A percentile compares a stretch with the other conserved stretches of the same genome.
Conservation (phyloP, 2,888 invertebrate genomes). For the Cheilosia vernalis region DNA sequence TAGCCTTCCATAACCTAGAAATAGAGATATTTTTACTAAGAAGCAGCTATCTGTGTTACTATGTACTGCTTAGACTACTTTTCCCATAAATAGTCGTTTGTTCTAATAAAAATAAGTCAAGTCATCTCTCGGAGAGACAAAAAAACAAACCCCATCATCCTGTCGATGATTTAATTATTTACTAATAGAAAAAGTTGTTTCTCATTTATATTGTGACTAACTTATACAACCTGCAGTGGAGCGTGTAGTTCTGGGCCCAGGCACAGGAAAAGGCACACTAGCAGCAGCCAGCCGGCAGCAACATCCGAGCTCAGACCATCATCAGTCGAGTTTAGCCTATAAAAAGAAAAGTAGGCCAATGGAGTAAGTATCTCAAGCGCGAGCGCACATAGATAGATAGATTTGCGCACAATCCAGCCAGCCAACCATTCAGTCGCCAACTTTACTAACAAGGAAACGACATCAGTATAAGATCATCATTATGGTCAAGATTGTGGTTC, state of each 20-base stretch:
- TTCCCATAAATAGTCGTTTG: conserved; percentile 72
- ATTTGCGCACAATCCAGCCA: conserved; percentile 24
- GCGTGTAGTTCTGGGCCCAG: too few relatives aligned
- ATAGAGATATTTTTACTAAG: conserved; percentile 72
- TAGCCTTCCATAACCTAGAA: conserved; percentile 70
- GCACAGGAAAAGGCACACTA: conserved; percentile 6
- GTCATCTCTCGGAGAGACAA: conserved; percentile 49
- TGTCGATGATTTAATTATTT: conserved; percentile 75
- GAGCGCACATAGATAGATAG: conserved; percentile 26
- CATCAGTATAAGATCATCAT: conserved; percentile 53
- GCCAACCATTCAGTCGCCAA: conserved; percentile 44
- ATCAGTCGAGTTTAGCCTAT: conserved; percentile 54
- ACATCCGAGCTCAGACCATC: background rate
- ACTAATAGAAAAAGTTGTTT: conserved; percentile 74
- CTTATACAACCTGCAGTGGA: conserved; percentile 60
- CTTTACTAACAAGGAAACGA: conserved; percentile 61
- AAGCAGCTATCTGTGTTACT: conserved; percentile 63
- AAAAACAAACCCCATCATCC: conserved; percentile 59
- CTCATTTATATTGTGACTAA: conserved; percentile 64
- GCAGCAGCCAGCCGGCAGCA: background rate
- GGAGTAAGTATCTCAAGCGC: conserved; percentile 69
- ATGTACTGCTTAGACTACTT: conserved; percentile 66
- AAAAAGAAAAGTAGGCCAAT: conserved; percentile 75
- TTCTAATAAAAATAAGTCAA: conserved; percentile 73
- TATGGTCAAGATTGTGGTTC: conserved; percentile 69